Percentiles rank a stretch among this genome's conserved stretches.
phyloP scores from a whole-genome alignment of 2,797 vertebrate genomes.

The Ceryle rudis region DNA sequence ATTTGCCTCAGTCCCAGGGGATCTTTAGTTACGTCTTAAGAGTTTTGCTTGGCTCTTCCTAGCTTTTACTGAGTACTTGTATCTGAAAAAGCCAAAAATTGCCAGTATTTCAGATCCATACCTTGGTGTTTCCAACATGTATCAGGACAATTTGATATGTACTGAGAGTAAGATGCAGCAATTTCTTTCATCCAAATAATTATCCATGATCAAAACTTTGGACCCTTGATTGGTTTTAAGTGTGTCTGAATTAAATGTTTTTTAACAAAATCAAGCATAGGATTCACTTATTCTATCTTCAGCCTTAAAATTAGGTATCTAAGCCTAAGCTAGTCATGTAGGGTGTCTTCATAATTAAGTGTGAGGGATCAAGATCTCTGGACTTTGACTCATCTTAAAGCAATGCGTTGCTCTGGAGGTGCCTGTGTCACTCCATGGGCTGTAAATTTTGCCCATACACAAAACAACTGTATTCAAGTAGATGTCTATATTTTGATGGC shows the following conservation, averaged over 20 bases:
- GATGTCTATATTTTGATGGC: not conserved
- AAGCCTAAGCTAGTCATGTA: not conserved
- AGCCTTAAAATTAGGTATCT: not conserved
- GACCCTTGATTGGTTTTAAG: not conserved
- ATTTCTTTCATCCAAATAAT: not conserved
- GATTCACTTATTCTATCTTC: not conserved
- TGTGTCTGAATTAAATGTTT: not conserved
- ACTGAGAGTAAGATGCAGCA: not conserved
- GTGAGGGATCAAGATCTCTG: not conserved
- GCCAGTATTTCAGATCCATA: constrained; percentile 36
- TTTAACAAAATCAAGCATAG: constrained; percentile 32
- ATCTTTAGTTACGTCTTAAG: constrained; percentile 20
- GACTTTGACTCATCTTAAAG: not conserved
- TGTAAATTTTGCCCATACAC: not conserved
- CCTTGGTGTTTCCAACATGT: constrained; percentile 35
- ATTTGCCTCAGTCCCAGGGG: not conserved
- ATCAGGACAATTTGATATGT: not conserved
- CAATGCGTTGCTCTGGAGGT: not conserved
- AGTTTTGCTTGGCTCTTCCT: constrained; percentile 24
- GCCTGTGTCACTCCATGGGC: not conserved
- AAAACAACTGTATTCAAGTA: not conserved
- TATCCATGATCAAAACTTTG: not conserved
- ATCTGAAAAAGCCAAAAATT: constrained; percentile 1
- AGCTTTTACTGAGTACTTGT: constrained; percentile 2
- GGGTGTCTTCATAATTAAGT: not conserved